phyloP scores from a whole-genome alignment of 2,888 invertebrate genomes.

The Rhogogaster chlorosoma region DNA sequence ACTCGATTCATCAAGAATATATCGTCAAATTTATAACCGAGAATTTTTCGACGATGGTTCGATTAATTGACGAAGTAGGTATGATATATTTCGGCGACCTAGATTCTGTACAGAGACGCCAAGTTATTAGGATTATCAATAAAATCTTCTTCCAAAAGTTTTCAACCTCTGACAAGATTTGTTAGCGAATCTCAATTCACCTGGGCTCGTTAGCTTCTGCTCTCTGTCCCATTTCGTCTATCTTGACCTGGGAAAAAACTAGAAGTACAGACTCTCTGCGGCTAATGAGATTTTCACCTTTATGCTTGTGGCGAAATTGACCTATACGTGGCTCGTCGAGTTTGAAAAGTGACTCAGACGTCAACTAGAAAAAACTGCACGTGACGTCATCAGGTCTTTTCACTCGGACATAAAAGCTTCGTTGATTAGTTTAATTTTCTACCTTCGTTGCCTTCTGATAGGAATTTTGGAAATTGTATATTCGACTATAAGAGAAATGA shows the following conservation, averaged over 20 bases:
- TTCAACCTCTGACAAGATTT: background rate
- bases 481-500: background rate
- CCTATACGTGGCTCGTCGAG: background rate
- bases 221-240: background rate
- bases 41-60: background rate
- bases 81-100: background rate
- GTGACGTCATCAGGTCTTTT: background rate
- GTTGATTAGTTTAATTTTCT: background rate
- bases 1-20: background rate
- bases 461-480: background rate
- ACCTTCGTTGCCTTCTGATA: background rate
- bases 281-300: background rate
- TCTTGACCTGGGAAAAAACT: conserved; percentile 7
- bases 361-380: background rate
- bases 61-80: background rate
- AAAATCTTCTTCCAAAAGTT: background rate
- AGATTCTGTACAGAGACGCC: background rate
- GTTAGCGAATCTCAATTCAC: background rate
- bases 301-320: background rate
- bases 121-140: background rate
- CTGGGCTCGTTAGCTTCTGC: background rate
- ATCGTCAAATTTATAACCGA: background rate
- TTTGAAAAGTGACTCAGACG: background rate
- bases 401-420: background rate
- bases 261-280: background rate